Evolutionary conservation across 1,140 invertebrate genomes (phyloP).

Genomic region (Papilio dardanus): DNA sequence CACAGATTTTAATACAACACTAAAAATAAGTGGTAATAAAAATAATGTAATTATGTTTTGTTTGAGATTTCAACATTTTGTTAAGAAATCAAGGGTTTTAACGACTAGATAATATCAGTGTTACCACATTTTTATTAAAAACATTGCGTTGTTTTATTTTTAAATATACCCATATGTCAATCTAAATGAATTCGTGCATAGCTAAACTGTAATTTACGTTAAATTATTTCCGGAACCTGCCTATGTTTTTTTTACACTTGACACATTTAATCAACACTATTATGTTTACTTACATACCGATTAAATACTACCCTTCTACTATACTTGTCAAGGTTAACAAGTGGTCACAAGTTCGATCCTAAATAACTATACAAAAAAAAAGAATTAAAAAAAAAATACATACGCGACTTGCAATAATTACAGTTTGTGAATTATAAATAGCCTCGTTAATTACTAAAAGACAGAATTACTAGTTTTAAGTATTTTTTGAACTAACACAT

Average conservation of each 20-base stretch:
- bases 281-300: not conserved
- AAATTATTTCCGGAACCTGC: conserved; percentile 1
- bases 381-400: too few relatives aligned
- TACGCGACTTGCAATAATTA: too few relatives aligned
- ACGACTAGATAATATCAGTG: not conserved
- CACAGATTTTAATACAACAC: not conserved
- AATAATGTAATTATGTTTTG: not conserved
- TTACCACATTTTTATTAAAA: not conserved
- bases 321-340: not conserved
- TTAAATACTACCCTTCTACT: not conserved
- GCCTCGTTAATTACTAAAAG: too few relatives aligned
- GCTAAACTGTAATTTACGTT: conserved; percentile 8
- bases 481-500: too few relatives aligned
- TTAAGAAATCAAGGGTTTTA: not conserved
- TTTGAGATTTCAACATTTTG: not conserved
- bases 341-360: not conserved
- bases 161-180: conserved; percentile 17
- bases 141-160: not conserved
- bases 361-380: not conserved
- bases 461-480: too few relatives aligned
- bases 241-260: conserved; percentile 22
- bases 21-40: not conserved
- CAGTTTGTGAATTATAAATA: too few relatives aligned
- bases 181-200: conserved; percentile 21
- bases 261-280: not conserved